Base-by-base conservation (phyloP, 2,113 vertebrate species). In the Calcarius ornatus region DNA sequence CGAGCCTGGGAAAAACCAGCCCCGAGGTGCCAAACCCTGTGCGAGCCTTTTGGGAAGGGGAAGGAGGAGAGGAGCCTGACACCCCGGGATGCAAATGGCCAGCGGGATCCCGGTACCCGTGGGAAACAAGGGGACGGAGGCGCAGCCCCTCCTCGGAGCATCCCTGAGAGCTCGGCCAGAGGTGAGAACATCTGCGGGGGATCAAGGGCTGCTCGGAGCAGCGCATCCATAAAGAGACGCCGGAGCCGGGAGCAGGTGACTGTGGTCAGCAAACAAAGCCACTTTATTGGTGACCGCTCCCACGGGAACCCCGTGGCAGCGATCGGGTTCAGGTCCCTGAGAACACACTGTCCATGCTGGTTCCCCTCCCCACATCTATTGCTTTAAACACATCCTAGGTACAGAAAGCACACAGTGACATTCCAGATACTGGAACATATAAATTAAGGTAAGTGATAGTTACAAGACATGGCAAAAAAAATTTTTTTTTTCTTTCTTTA, bases 351-450 rank as follows among this genome's bases (percentile, higher is more conserved):
- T 96, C 96, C 95, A 86, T 90, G 57, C 94, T 61, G 20, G 80
- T 80, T 86, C 50, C 94, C 92, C 92, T 86, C 30, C 92, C 95
- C 92, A 93, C 82, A 77, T 43, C 96, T 95, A 90, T 69, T 48
- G 92, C 94, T 94, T 94, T 82, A 68, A 86, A 94, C 93, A 91
- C 86, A 40, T 86, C 94, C 96, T 97, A 95, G 91, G 93, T 89
- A 96, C 92, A 94, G 94, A 92, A 95, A 92, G 78, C 93, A 93
- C 40, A 64, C 61, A 91, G 57, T 45, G 81, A 96, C 25, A 4
- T 98, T 98, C 99, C 99, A 99, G 99, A 99, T 98, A 98, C 99
- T 98, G 98, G 98, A 99, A 98, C 95, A 91, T 97, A 98, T 98
- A 99, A 97, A 98, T 98, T 98, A 98, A 95, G 79, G 83, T 96